Evolutionary conservation across 2,797 vertebrate genomes (phyloP), one percentile per base, ranked within the genome.

Genomic region (Pyrocephalus nanus): DNA sequence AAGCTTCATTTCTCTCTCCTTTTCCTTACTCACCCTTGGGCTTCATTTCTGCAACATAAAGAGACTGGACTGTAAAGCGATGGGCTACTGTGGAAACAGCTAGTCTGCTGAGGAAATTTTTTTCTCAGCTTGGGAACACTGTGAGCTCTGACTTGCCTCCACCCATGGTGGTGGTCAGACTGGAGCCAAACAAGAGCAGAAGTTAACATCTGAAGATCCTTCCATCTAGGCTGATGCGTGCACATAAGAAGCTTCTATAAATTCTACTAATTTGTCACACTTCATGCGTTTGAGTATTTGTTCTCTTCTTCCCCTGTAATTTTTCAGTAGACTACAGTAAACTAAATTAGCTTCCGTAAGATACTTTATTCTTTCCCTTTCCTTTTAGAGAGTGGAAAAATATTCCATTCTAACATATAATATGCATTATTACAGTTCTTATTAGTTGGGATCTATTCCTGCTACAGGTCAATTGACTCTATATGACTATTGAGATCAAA

Each of bases 101-200:
- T 64, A 42, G 8, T 7, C 9, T 64, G 57, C 2, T 7, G 1
- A 84, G 34, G 38, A 81, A 32, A 40, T 73, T 77, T 94, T 42
- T 17, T 45, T 40, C 23, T 34, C 43, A 54, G 13, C 20, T 66
- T 75, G 30, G 18, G 14, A 71, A 51, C 27, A 18, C 25, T 5
- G 1, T 50, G 22, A 9, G 6, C 4, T 70, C 27, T 88, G 17
- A 50, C 79, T 64, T 60, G 11, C 29, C 19, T 67, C 32, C 60
- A 26, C 57, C 12, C 0, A 0, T 60, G 15, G 17, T 55, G 22
- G 58, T 60, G 42, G 9, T 30, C 58, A 75, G 26, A 8, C 10
- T 57, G 32, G 4, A 75, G n/a, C 2, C 45, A 72, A 50, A 43
- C 8, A 67, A 60, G 29, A 86, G 16, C 12, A 62, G 47, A 79